These are phyloP conservation scores for Elachura formosa DNA, from an alignment of 2,113 vertebrate genomes.

Conservation along the genomic window DNA sequence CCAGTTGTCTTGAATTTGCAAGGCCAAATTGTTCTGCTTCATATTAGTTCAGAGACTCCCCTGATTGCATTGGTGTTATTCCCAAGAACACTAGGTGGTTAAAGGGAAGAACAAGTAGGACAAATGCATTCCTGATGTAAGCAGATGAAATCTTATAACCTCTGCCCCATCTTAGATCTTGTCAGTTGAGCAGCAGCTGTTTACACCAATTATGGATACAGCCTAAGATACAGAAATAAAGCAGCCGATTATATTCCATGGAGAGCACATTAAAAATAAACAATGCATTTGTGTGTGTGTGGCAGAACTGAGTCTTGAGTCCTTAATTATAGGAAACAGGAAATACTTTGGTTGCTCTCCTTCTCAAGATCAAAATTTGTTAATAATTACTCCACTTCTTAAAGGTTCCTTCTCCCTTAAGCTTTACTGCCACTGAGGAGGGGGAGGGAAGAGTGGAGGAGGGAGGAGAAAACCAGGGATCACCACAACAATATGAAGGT, in stretches of 20 bases:
- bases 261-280: slow-evolving; percentile 60
- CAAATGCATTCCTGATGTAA: slow-evolving; percentile 25
- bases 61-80: not conserved
- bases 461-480: not conserved
- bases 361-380: slow-evolving; percentile 50
- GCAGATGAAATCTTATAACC: slow-evolving; percentile 40
- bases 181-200: slow-evolving; percentile 39
- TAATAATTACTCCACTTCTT: slow-evolving; percentile 56
- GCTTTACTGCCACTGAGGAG: not conserved
- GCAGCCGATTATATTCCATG: not conserved
- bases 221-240: slow-evolving; percentile 52
- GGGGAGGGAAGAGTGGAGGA: not conserved
- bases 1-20: not conserved
- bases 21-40: not conserved
- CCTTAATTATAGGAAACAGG: slow-evolving; percentile 65
- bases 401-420: slow-evolving; percentile 30
- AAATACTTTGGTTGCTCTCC: slow-evolving; percentile 51
- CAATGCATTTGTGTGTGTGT: slow-evolving; percentile 24
- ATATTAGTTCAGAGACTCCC: not conserved
- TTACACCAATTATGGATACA: slow-evolving; percentile 50
- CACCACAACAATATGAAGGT: slow-evolving; percentile 43
- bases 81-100: not conserved
- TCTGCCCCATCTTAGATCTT: slow-evolving; percentile 3
- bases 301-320: slow-evolving; percentile 19
- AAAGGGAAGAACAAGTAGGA: slow-evolving; percentile 13